These are phyloP conservation scores for Iphiclides podalirius DNA, from an alignment of 2,888 invertebrate genomes.

Conservation along the genomic window DNA sequence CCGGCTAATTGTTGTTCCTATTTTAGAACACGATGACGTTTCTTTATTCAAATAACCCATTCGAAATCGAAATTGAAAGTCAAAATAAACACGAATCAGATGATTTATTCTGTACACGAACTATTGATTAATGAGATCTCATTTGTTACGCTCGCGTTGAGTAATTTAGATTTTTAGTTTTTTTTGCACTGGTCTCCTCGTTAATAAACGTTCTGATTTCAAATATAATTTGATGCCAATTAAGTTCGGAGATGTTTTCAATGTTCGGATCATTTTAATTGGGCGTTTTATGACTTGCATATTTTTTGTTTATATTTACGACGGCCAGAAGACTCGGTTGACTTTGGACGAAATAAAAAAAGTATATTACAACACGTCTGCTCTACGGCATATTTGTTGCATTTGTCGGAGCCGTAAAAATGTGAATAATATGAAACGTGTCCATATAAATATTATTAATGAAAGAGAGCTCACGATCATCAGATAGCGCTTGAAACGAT, in stretches of 20 bases:
- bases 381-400: too few relatives aligned
- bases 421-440: too few relatives aligned
- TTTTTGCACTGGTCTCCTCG: slow-evolving; percentile 13
- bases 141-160: slow-evolving; percentile 20
- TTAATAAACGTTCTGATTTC: slow-evolving; percentile 18
- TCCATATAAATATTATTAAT: too few relatives aligned
- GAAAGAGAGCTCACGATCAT: too few relatives aligned
- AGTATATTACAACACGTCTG: neutral
- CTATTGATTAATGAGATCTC: slow-evolving; percentile 13
- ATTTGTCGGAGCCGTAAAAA: too few relatives aligned
- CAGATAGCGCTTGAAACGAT: too few relatives aligned
- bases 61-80: slow-evolving; percentile 14
- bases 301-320: neutral
- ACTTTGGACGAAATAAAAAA: neutral
- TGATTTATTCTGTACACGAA: slow-evolving; percentile 17
- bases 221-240: slow-evolving; percentile 21
- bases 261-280: slow-evolving; percentile 10
- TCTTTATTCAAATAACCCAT: neutral
- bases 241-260: slow-evolving; percentile 4
- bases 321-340: neutral
- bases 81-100: slow-evolving; percentile 19
- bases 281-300: slow-evolving; percentile 5
- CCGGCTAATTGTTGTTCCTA: neutral
- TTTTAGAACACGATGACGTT: neutral
- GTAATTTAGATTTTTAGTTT: slow-evolving; percentile 15